These are phyloP conservation scores for Drosophila pandora DNA, from an alignment of 1,140 invertebrate genomes.

Conservation along the genomic window DNA sequence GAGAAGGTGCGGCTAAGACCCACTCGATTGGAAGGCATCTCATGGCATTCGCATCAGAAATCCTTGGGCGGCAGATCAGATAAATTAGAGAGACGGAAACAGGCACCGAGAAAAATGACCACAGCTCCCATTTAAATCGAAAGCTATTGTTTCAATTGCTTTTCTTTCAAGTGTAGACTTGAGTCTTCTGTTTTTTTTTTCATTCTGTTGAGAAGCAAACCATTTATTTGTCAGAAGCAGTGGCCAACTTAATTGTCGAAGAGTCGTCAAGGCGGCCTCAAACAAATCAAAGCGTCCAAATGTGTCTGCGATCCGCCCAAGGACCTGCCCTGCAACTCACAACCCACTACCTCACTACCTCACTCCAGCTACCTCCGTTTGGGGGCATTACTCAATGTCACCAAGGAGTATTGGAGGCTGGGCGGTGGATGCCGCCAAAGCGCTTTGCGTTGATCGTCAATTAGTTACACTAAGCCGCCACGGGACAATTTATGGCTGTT, in stretches of 20 bases:
- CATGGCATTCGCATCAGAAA: slow-evolving; percentile 21
- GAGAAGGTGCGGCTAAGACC: slow-evolving; percentile 34
- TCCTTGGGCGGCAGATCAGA: background rate
- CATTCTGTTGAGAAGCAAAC: slow-evolving; percentile 40
- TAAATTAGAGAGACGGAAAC: background rate
- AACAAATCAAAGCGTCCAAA: slow-evolving; percentile 66
- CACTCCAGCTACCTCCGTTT: slow-evolving; percentile 8
- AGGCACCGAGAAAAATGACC: background rate
- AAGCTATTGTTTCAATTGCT: too few relatives aligned
- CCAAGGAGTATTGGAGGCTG: slow-evolving; percentile 26
- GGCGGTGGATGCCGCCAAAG: slow-evolving; percentile 45
- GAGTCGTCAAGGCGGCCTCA: slow-evolving; percentile 62
- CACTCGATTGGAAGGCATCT: slow-evolving; percentile 45
- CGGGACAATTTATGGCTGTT: slow-evolving; percentile 35
- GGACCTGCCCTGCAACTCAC: slow-evolving; percentile 13
- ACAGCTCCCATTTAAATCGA: too few relatives aligned
- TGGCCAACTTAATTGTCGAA: slow-evolving; percentile 64
- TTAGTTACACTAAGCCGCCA: slow-evolving; percentile 61
- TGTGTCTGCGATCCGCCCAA: slow-evolving; percentile 19
- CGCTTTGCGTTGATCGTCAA: slow-evolving; percentile 65
- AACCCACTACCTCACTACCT: background rate
- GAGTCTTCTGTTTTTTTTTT: slow-evolving; percentile 6
- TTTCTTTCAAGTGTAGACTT: slow-evolving; percentile 28
- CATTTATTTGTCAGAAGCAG: slow-evolving; percentile 65
- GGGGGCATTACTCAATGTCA: slow-evolving; percentile 75